Evolutionary conservation across 2,888 invertebrate species (phyloP).

Genomic region (Amitus sp.): DNA sequence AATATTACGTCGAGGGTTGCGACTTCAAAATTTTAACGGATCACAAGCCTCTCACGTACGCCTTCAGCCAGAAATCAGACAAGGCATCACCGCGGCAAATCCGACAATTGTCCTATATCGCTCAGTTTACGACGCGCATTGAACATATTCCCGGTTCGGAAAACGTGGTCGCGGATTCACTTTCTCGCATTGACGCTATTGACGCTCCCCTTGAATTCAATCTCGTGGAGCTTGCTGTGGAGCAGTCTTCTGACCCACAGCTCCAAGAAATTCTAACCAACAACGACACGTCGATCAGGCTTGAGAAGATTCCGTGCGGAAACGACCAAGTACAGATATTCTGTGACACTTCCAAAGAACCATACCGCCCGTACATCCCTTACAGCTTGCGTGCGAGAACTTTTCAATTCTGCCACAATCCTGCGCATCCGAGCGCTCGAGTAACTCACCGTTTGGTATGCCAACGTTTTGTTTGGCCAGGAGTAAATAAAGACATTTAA

Average conservation of each 20-base stretch:
- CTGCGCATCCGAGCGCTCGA: not conserved
- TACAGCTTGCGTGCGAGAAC: slow-evolving; percentile 10
- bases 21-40: slow-evolving; percentile 25
- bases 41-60: slow-evolving; percentile 32
- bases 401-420: not conserved
- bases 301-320: not conserved
- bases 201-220: too few species aligned
- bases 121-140: slow-evolving; percentile 26
- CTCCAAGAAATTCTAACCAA: slow-evolving; percentile 5
- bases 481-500: slow-evolving; percentile 26
- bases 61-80: slow-evolving; percentile 6
- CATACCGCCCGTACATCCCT: slow-evolving; percentile 31
- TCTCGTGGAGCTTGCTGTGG: too few species aligned
- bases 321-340: not conserved
- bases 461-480: slow-evolving; percentile 55
- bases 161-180: slow-evolving; percentile 21
- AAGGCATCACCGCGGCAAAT: slow-evolving; percentile 21
- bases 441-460: slow-evolving; percentile 44
- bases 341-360: slow-evolving; percentile 22
- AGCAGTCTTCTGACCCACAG: too few species aligned
- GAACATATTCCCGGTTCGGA: slow-evolving; percentile 19
- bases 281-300: not conserved
- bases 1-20: slow-evolving; percentile 38
- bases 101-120: slow-evolving; percentile 22
- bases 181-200: slow-evolving; percentile 11